Evolutionary conservation across 2,888 invertebrate species (phyloP), one percentile per base, ranked within the genome.

Genomic region (Himalopsyche tibetana): DNA sequence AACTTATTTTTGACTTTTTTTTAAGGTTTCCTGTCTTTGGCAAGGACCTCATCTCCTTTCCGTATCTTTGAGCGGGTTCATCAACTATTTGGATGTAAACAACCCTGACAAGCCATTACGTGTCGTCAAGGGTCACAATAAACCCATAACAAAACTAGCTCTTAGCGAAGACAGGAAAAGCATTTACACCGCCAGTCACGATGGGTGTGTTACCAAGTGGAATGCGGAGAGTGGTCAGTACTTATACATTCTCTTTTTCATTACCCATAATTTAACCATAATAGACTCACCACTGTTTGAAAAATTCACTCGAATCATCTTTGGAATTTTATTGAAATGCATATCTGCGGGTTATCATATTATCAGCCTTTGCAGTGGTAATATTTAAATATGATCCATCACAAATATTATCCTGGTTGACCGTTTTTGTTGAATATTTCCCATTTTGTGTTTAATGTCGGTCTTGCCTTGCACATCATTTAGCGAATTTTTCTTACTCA

Each of bases 71-170:
- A 97, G 97, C 89, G 99, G 99, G 0, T 97, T 97, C 90, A 97
- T 99, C 90, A 98, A 96, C 92, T 99, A 98, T 92, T 93, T 99
- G 89, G 98, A 99, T 91, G 94, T 96, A 9, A 95, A 97, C 89
- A 96, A 97, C 92, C 97, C 99, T 0, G 93, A 94, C 82, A 96
- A 95, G 90, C 98, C 98, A 0, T 91, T 95, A 81, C 95, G 96
- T 85, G 92, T 98, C 85, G 92, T 99, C 87, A 98, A 98, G 94
- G 99, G 99, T 0, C 99, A 99, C 93, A 99, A 99, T 92, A 99
- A 99, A 91, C 98, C 99, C 0, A 98, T 99, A 89, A 99, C 99
- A 2, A 96, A 98, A 55, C 93, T 99, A 90, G 94, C 96, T 0
- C 91, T 97, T 79, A 95, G 95, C 89, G 95, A 96, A 82, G 96